Evolutionary conservation across 2,888 invertebrate genomes (phyloP), one percentile per base, ranked within the genome.

Genomic region (Agrenia bidenticulata): DNA sequence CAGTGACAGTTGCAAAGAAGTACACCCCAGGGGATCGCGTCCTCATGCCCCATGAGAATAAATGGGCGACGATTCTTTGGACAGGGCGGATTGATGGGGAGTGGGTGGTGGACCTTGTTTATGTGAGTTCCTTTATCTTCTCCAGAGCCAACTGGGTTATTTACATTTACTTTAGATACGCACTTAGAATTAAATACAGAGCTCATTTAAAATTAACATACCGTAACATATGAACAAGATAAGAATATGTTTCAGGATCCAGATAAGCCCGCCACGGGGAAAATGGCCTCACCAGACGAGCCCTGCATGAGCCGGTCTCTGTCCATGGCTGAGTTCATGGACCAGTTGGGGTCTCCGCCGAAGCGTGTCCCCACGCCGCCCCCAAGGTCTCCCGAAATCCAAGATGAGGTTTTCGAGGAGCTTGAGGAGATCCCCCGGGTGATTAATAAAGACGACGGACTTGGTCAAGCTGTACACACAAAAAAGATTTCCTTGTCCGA

Each of bases 31-130:
- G 70, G 4, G 67, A 70, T 53, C 37, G 60, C 37, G 65, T 70
- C 17, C 63, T 58, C 26, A 32, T 70, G 4, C 67, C 63, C n/a
- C 56, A 61, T 21, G 70, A 70, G 50, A 53, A 63, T 26, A 65
- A 67, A 53, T 70, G 65, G 65, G 67, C 70, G n/a, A 67, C 61
- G 26, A 67, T 70, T 24, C 67, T 65, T 53, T 70, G 70, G 70
- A 63, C 65, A 11, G 70, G 70, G n/a, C 55, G 61, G 19, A 70
- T 70, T 54, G 67, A 63, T 1, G 54, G 55, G 19, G 70, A 70
- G 23, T 65, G 65, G 26, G 65, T 70, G 5, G 70, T 70, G 2
- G 70, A 70, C 45, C 42, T 70, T 7, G 58, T 70, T n/a, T 70
- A 67, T 24, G 70, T 70, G 57, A 57, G 64, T 51, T 2, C n/a